Percentiles rank a stretch among this genome's conserved stretches.
Conservation (phyloP, 2,113 vertebrate genomes). For the Nansenia antarctica region DNA sequence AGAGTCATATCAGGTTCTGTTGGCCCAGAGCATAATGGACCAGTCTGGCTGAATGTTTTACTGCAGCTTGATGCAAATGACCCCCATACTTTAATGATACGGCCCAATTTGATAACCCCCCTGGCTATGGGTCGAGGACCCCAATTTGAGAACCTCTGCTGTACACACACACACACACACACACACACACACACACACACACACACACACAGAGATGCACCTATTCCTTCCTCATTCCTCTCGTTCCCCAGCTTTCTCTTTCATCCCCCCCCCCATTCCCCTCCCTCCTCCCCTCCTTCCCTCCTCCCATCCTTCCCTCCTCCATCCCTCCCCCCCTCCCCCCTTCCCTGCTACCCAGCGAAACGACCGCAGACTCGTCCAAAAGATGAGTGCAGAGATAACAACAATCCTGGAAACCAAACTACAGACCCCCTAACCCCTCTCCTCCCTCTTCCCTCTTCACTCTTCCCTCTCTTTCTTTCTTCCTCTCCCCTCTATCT, state of each 20-base stretch:
- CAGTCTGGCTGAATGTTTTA: too few species aligned
- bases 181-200: constrained; percentile 16
- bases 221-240: constrained; percentile 52
- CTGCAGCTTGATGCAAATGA: too few species aligned
- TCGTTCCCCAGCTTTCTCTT: constrained; percentile 43
- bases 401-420: constrained; percentile 27
- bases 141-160: too few species aligned
- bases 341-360: not conserved
- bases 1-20: too few species aligned
- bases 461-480: not conserved
- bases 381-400: constrained; percentile 38
- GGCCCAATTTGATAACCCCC: too few species aligned
- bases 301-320: constrained; percentile 31
- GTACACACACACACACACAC: constrained; percentile 10
- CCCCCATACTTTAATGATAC: too few species aligned
- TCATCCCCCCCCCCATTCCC: constrained; percentile 37
- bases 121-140: too few species aligned
- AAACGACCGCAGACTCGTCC: constrained; percentile 10
- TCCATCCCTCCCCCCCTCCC: constrained; percentile 13
- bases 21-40: too few species aligned
- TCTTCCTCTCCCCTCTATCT: constrained; percentile 20
- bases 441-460: not conserved
- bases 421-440: constrained; percentile 2
- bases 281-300: not conserved
- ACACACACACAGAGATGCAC: constrained; percentile 55